These are phyloP conservation scores for Tribolium castaneum DNA, from an alignment of 1,140 invertebrate genomes.

Conservation along the genomic window DNA sequence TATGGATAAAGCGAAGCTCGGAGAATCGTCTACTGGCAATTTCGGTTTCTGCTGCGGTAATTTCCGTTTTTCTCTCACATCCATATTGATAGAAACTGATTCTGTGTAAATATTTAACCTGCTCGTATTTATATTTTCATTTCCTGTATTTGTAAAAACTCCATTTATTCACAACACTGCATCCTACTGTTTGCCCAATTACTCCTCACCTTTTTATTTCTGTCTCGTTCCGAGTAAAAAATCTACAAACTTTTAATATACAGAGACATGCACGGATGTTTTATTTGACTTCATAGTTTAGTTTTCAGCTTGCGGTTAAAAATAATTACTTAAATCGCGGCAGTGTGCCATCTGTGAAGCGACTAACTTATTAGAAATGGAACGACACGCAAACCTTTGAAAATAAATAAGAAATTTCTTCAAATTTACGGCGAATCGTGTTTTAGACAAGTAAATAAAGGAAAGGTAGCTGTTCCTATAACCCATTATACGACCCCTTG, in stretches of 20 bases:
- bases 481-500: not conserved
- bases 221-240: not conserved
- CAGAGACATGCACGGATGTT: too few relatives aligned
- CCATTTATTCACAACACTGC: not conserved
- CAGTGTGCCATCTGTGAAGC: conserved; percentile 10
- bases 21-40: not conserved
- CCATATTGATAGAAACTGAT: not conserved
- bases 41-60: not conserved
- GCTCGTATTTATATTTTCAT: not conserved
- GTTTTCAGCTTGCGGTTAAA: not conserved
- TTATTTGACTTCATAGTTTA: not conserved
- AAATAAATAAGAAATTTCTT: conserved; percentile 39
- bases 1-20: not conserved
- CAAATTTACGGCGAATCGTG: conserved; percentile 32
- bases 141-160: not conserved
- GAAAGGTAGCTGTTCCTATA: not conserved
- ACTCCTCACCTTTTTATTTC: not conserved
- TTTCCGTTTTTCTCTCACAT: not conserved
- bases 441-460: conserved; percentile 30
- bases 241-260: too few relatives aligned
- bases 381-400: conserved; percentile 16
- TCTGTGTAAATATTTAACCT: not conserved
- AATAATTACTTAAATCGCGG: not conserved
- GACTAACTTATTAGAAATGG: conserved; percentile 10
- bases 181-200: not conserved